Conservation (phyloP, 2,113 vertebrate species). For the Glaucidium brasilianum region DNA sequence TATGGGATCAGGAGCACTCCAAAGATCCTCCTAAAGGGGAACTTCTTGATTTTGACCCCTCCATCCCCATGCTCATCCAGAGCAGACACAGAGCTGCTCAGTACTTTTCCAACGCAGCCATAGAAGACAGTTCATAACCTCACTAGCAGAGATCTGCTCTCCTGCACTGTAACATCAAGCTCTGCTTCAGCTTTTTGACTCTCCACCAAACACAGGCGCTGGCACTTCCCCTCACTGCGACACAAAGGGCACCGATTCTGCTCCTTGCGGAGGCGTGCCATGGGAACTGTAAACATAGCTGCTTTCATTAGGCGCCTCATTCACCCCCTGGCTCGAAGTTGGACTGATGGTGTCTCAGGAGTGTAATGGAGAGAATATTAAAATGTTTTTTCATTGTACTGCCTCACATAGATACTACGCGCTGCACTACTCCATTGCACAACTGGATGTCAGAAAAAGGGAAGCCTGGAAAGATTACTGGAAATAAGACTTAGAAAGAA, state of each 20-base stretch:
- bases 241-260: neutral
- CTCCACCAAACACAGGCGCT: rapidly evolving
- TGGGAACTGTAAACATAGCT: constrained; percentile 19
- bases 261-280: neutral
- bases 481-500: neutral
- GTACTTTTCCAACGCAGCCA: neutral
- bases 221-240: rapidly evolving
- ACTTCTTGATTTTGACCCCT: neutral
- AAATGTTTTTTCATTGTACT: rapidly evolving
- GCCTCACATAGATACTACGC: neutral
- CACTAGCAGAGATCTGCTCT: neutral
- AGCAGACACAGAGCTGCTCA: neutral
- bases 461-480: neutral
- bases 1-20: neutral
- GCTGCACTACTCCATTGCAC: neutral
- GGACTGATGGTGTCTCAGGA: neutral
- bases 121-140: neutral
- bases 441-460: neutral
- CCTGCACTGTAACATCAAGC: neutral
- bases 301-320: neutral
- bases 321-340: neutral
- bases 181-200: neutral
- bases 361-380: neutral
- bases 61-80: neutral
- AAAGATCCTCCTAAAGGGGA: neutral